Evolutionary conservation across 2,797 vertebrate genomes (phyloP), one percentile per base, ranked within the genome.

Genomic region (Esox masquinongy): DNA sequence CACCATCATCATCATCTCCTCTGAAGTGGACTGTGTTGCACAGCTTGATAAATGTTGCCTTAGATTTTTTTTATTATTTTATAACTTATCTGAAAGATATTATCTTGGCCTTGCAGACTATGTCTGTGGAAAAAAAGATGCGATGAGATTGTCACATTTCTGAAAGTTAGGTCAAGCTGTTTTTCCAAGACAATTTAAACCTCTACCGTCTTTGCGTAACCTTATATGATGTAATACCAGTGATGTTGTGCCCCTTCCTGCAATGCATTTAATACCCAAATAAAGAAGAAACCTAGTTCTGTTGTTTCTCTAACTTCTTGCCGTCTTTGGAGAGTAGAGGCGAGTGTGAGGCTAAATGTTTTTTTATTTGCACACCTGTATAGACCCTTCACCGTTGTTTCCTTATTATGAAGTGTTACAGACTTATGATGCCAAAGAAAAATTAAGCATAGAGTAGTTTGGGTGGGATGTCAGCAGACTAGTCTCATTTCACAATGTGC

Each of bases 21-120:
- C 74, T 66, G 67, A 74, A 78, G 75, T 39, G 11, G 75, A 80
- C n/a, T 74, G 73, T 22, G n/a, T 78, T 69, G 74, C 70, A 49
- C 68, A 61, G 77, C 77, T 82, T 79, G 83, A 85, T 83, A 88
- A 87, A 88, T 71, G 88, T 91, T 91, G 91, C 92, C 92, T 92
- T 94, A 75, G 80, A 84, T 80, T 79, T 83, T 78, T 83, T 80
- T 80, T 74, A 66, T 85, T 83, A 80, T 78, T 56, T 79, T 85
- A 63, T 83, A 80, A 82, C 78, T 74, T 70, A 84, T 71, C 79
- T 74, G 79, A 84, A 77, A 74, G 77, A 83, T 68, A 59, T 61
- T 79, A 75, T 77, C 76, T 61, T 80, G 78, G 73, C 79, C 76
- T 74, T 66, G 77, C 77, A 70, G 72, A 70, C 22, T 73, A 70